phyloP scores from a whole-genome alignment of 2,888 invertebrate genomes.

The Mycalesis mineus region DNA sequence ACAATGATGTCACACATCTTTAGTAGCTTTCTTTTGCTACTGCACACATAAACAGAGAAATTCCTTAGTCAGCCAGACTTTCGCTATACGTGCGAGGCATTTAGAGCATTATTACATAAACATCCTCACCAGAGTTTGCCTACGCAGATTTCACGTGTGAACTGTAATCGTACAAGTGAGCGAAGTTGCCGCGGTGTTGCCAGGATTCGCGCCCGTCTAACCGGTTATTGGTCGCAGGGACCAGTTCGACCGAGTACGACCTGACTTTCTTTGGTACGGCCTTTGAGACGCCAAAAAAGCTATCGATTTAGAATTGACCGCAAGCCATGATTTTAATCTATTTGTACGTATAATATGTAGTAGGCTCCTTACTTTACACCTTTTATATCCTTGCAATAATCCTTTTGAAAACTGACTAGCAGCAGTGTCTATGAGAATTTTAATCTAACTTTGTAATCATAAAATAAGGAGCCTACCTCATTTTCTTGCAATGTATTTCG shows the following conservation, averaged over 20 bases:
- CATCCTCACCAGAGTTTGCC: slow-evolving; percentile 17
- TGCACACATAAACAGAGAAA: background rate
- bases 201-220: slow-evolving; percentile 72
- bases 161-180: background rate
- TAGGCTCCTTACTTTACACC: no score
- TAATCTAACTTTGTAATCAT: no score
- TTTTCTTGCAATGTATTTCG: no score
- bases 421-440: no score
- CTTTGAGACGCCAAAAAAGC: slow-evolving; percentile 16
- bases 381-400: no score
- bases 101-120: slow-evolving; percentile 21
- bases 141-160: slow-evolving; percentile 20
- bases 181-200: slow-evolving; percentile 20
- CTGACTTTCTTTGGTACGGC: slow-evolving; percentile 60
- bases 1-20: background rate
- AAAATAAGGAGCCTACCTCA: no score
- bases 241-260: slow-evolving; percentile 59
- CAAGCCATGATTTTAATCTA: background rate
- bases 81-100: slow-evolving; percentile 23
- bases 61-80: slow-evolving; percentile 16
- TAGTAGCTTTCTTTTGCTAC: background rate
- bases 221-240: slow-evolving; percentile 67
- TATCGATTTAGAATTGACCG: slow-evolving; percentile 10
- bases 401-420: no score
- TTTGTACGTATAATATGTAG: no score